These are phyloP conservation scores for Sorex fumeus DNA, from an alignment of 2,113 vertebrate genomes.

Conservation along the genomic window DNA sequence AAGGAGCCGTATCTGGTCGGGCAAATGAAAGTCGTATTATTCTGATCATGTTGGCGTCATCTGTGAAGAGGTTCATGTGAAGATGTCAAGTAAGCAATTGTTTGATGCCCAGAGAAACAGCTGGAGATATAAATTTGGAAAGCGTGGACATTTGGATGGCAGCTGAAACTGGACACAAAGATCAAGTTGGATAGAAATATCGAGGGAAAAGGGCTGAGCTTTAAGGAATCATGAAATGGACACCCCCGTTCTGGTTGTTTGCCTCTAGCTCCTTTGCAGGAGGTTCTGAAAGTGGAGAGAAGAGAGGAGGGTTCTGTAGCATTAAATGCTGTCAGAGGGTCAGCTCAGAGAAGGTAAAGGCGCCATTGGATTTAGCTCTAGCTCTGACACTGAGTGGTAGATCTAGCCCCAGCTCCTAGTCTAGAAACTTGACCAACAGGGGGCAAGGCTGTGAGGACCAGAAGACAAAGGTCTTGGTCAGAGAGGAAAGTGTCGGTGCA, in stretches of 20 bases:
- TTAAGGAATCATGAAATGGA: constrained; percentile 32
- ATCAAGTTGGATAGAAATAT: background rate
- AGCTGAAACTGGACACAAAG: background rate
- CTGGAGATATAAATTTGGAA: background rate
- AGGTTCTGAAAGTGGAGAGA: background rate
- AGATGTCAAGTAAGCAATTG: background rate
- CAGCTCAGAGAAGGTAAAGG: background rate
- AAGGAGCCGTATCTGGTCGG: background rate
- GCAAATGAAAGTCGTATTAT: background rate
- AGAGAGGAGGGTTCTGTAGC: background rate
- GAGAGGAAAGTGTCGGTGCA: background rate
- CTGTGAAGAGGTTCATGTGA: background rate
- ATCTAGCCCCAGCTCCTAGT: background rate
- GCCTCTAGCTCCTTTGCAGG: no score
- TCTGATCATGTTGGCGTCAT: background rate
- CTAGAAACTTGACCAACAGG: background rate
- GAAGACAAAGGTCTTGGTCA: background rate
- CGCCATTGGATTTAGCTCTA: background rate
- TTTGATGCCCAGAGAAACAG: background rate
- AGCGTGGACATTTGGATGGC: background rate
- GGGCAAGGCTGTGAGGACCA: background rate
- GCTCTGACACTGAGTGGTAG: background rate
- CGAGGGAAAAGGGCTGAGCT: background rate
- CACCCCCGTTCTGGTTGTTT: background rate
- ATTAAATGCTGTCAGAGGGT: background rate